phyloP scores from a whole-genome alignment of 2,797 vertebrate genomes.

The Artibeus lituratus region DNA sequence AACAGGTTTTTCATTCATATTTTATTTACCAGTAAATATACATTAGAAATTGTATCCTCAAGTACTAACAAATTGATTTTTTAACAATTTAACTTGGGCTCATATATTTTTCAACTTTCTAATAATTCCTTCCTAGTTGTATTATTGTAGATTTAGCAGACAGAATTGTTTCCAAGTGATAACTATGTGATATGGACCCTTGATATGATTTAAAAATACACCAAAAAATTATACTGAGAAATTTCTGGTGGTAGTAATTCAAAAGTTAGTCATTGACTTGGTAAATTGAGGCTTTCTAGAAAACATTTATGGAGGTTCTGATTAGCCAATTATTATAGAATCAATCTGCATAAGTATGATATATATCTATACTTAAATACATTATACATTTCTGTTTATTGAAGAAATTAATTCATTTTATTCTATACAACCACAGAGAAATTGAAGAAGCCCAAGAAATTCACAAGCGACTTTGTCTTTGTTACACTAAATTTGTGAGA shows the following conservation, averaged over 20 bases:
- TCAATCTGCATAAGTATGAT: background rate
- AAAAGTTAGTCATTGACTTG: background rate
- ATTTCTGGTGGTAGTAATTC: background rate
- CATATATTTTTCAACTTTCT: background rate
- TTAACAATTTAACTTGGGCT: background rate
- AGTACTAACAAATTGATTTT: background rate
- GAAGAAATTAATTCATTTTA: background rate
- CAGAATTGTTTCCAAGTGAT: background rate
- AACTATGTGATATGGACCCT: background rate
- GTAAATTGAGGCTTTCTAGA: background rate
- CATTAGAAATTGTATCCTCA: background rate
- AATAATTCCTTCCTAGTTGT: background rate
- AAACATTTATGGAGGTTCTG: background rate
- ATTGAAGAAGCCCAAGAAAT: background rate
- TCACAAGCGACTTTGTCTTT: slow-evolving; percentile 54
- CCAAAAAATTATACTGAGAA: background rate
- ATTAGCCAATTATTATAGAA: background rate
- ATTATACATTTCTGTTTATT: background rate
- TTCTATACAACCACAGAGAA: background rate
- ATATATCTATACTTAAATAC: background rate
- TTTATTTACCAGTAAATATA: background rate
- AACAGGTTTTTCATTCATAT: background rate
- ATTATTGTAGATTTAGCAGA: background rate
- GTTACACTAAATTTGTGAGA: slow-evolving; percentile 48
- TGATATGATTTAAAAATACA: background rate